Percentiles rank a stretch among this genome's conserved stretches.
These are phyloP conservation scores for Drosophila kanapiae DNA, from an alignment of 1,140 invertebrate genomes.

Conservation along the genomic window DNA sequence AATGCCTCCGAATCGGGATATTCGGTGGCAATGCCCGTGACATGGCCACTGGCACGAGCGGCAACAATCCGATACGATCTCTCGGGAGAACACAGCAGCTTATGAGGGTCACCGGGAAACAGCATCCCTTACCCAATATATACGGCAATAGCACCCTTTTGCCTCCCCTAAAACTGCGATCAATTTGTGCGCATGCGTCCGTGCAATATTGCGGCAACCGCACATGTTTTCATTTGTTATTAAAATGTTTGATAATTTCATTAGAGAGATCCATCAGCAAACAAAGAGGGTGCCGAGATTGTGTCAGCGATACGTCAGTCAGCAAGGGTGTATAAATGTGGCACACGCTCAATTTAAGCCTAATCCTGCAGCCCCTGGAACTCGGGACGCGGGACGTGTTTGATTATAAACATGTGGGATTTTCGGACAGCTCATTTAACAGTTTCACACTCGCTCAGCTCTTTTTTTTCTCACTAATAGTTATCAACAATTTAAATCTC, in stretches of 20 bases:
- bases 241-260: slow-evolving; percentile 85
- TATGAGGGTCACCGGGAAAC: slow-evolving; percentile 44
- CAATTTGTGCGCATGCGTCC: slow-evolving; percentile 68
- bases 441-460: slow-evolving; percentile 50
- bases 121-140: slow-evolving; percentile 36
- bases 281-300: slow-evolving; percentile 53
- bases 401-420: slow-evolving; percentile 84
- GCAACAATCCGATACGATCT: slow-evolving; percentile 61
- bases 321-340: slow-evolving; percentile 10
- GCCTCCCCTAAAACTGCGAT: slow-evolving; percentile 38
- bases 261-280: slow-evolving; percentile 79
- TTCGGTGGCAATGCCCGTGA: slow-evolving; percentile 62
- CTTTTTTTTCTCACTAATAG: slow-evolving; percentile 30
- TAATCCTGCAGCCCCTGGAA: slow-evolving; percentile 59
- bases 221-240: slow-evolving; percentile 85
- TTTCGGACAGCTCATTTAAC: slow-evolving; percentile 71
- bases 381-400: slow-evolving; percentile 53
- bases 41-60: slow-evolving; percentile 67
- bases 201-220: slow-evolving; percentile 79
- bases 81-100: slow-evolving; percentile 21
- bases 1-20: slow-evolving; percentile 23
- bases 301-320: slow-evolving; percentile 38
- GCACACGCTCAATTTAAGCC: slow-evolving; percentile 84
- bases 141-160: slow-evolving; percentile 35
- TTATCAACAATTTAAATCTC: slow-evolving; percentile 68